These are phyloP conservation scores for Tolypeutes matacus DNA, from an alignment of 2,797 vertebrate genomes.

Conservation along the genomic window DNA sequence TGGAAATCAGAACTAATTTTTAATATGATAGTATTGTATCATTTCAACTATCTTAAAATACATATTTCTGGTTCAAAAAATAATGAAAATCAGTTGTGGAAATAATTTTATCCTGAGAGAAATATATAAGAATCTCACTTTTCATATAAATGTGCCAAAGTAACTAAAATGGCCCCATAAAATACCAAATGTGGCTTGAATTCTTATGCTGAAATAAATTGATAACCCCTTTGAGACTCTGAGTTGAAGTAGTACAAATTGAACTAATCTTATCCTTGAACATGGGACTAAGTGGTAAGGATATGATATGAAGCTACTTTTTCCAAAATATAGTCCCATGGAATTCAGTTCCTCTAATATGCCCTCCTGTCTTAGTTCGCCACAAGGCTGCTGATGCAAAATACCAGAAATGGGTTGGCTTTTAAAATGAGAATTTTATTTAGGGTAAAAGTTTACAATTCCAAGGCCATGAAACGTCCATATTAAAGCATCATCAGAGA, in stretches of 20 bases:
- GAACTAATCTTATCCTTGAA: not conserved
- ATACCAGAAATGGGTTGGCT: too few relatives aligned
- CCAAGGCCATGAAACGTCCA: too few relatives aligned
- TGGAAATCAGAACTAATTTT: not conserved
- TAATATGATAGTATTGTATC: not conserved
- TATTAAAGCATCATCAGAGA: too few relatives aligned
- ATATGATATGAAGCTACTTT: not conserved
- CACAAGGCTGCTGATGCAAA: too few relatives aligned
- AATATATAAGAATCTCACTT: not conserved
- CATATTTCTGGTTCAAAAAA: not conserved
- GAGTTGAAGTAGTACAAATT: not conserved
- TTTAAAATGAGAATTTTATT: too few relatives aligned
- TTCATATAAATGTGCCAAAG: not conserved
- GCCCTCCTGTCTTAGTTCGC: too few relatives aligned
- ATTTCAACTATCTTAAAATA: not conserved
- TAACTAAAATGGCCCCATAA: not conserved
- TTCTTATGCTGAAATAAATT: not conserved
- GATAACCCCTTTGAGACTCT: not conserved
- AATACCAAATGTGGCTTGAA: not conserved
- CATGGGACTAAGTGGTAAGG: not conserved
- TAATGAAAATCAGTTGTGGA: not conserved
- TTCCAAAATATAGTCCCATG: not conserved
- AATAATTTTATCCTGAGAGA: not conserved
- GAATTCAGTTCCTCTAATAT: not conserved
- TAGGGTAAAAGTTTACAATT: too few relatives aligned